Base-by-base conservation (phyloP, 2,113 vertebrate species). In the Indicator maculatus region DNA sequence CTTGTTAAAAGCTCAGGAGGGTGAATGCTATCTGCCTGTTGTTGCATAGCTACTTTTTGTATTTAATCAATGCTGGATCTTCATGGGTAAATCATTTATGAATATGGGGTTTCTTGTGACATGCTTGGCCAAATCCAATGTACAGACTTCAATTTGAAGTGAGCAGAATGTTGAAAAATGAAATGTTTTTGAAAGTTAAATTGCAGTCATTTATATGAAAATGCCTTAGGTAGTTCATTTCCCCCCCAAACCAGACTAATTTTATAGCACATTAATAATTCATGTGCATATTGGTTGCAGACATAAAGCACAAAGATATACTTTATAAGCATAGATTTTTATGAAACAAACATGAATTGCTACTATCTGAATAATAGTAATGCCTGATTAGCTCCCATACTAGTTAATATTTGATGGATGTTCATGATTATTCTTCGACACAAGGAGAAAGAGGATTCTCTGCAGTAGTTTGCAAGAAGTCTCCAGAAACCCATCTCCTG, bases 221-320 rank as follows among this genome's bases (percentile, higher is more conserved):
- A 97, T 89, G 90, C 64, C 50, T 83, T 60, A 33, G 64, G 69
- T 94, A 80, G 56, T 50, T 85, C 8, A 11, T 93, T 63, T 11
- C 24, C 3, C 17, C 63, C 14, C 1, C 9, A 70, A 74, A 73
- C 89, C 44, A 87, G 13, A 73, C 80, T 92, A 24, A 33, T 83
- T 95, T 96, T 72, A 72, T 93, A 77, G 61, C 28, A 61, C 41
- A 93, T 97, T 92, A 94, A 96, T 97, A 96, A 96, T 96, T 96
- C 93, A 93, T 96, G 79, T 58, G 38, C 33, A 33, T 95, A 69
- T 87, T 94, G 61, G 86, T 70, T 76, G 83, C 83, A 93, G 73
- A 74, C 76, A 92, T 82, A 92, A 86, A 95, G 55, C 58, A 72
- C 26, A 79, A 93, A 94, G 82, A 80, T 67, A 79, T 31, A 53